Conservation (phyloP, 1,140 invertebrate species). For the Campodea augens region DNA sequence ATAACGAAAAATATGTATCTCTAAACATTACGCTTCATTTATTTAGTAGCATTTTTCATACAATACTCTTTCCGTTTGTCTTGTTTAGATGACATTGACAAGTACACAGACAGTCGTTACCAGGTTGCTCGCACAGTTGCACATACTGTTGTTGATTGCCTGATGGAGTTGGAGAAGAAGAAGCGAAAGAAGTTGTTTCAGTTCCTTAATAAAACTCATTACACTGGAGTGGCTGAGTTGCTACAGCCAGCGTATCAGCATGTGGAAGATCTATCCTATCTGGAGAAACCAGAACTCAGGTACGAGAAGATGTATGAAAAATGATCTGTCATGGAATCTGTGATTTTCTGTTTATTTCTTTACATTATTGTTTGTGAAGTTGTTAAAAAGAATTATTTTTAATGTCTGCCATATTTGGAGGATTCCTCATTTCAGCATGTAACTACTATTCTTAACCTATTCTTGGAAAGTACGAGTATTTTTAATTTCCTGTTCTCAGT, state of each 20-base stretch:
- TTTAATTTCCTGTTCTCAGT: too few relatives aligned
- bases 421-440: too few relatives aligned
- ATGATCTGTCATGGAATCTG: too few relatives aligned
- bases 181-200: conserved; percentile 12
- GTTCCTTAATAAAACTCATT: conserved; percentile 16
- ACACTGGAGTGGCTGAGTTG: conserved; percentile 28
- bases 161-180: conserved; percentile 18
- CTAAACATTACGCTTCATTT: background rate
- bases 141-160: conserved; percentile 18
- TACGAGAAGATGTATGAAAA: conserved; percentile 9
- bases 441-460: too few relatives aligned
- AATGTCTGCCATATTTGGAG: too few relatives aligned
- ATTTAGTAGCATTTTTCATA: background rate
- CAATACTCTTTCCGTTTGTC: background rate
- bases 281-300: conserved; percentile 19
- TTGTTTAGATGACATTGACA: conserved; percentile 22
- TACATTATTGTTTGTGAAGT: too few relatives aligned
- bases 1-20: too few relatives aligned
- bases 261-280: conserved; percentile 25
- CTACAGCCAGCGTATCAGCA: conserved; percentile 28
- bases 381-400: too few relatives aligned
- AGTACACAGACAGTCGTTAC: conserved; percentile 24
- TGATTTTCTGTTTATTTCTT: too few relatives aligned
- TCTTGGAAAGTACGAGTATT: too few relatives aligned
- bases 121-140: conserved; percentile 23